Evolutionary conservation across 1,140 invertebrate genomes (phyloP).

Genomic region (Antheraea pernyi): DNA sequence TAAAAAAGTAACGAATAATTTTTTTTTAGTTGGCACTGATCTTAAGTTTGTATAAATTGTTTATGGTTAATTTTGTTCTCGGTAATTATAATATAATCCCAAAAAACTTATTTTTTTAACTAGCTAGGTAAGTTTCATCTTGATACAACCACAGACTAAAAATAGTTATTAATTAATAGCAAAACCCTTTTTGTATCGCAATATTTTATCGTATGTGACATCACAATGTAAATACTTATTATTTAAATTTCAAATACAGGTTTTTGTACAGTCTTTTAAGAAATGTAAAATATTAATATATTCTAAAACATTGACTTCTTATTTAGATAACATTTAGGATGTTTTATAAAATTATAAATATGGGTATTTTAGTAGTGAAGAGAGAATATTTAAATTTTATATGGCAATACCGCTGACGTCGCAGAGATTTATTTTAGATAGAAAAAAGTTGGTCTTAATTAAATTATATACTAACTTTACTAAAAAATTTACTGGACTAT

Average conservation of each 20-base stretch:
- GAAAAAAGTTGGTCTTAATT: no score
- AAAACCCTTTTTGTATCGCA: background rate
- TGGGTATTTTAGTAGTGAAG: background rate
- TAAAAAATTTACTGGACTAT: no score
- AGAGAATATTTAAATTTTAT: background rate
- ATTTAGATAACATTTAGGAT: conserved; percentile 21
- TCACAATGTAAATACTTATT: background rate
- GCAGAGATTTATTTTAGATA: no score
- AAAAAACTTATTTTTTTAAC: no score
- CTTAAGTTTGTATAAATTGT: no score
- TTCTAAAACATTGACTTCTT: conserved; percentile 5
- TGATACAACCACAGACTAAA: background rate
- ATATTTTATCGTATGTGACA: background rate
- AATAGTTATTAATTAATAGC: background rate
- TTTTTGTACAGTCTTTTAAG: conserved; percentile 1
- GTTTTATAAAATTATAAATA: conserved; percentile 21
- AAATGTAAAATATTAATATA: background rate
- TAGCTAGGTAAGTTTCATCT: no score
- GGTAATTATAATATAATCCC: no score
- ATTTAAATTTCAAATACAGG: conserved; percentile 4
- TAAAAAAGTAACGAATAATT: no score
- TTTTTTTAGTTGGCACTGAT: no score
- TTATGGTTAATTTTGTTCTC: no score
- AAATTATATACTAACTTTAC: no score
- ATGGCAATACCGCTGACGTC: background rate